These are phyloP conservation scores for Cylindroiulus punctatus DNA, from an alignment of 2,888 invertebrate genomes.

Conservation along the genomic window DNA sequence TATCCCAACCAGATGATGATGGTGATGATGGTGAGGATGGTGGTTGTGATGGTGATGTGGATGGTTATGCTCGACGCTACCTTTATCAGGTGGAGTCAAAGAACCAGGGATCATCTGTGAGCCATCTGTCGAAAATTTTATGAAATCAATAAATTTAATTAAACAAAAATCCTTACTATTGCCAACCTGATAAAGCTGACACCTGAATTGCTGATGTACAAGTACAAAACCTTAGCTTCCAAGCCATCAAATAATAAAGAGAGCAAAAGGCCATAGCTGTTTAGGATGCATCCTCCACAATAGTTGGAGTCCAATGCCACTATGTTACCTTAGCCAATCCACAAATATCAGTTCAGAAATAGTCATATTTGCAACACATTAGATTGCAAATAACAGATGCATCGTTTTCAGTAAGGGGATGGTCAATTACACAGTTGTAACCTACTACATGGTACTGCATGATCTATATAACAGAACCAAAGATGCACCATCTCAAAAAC, in stretches of 20 bases:
- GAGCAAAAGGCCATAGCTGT: too few relatives aligned
- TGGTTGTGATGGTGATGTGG: slow-evolving; percentile 61
- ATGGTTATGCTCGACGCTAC: slow-evolving; percentile 58
- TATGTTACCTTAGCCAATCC: too few relatives aligned
- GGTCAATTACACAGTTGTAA: too few relatives aligned
- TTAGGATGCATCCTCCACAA: too few relatives aligned
- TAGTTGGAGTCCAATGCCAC: too few relatives aligned
- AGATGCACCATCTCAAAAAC: too few relatives aligned
- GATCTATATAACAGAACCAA: too few relatives aligned
- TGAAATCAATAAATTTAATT: not conserved
- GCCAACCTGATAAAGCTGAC: not conserved
- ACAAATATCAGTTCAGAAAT: too few relatives aligned
- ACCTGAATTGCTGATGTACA: not conserved
- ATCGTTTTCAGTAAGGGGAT: too few relatives aligned
- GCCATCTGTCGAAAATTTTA: slow-evolving; percentile 51
- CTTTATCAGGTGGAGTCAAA: slow-evolving; percentile 68
- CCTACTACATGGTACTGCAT: too few relatives aligned
- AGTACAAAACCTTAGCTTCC: not conserved
- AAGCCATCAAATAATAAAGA: not conserved
- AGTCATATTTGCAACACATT: too few relatives aligned
- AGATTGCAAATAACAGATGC: too few relatives aligned
- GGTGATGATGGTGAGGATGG: slow-evolving; percentile 61
- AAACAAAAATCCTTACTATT: not conserved
- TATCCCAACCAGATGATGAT: slow-evolving; percentile 61
- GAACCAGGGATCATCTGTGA: slow-evolving; percentile 65